Percentiles rank a stretch among this genome's conserved stretches.
These are phyloP conservation scores for Candoia aspera DNA, from an alignment of 2,113 vertebrate genomes.

Conservation along the genomic window DNA sequence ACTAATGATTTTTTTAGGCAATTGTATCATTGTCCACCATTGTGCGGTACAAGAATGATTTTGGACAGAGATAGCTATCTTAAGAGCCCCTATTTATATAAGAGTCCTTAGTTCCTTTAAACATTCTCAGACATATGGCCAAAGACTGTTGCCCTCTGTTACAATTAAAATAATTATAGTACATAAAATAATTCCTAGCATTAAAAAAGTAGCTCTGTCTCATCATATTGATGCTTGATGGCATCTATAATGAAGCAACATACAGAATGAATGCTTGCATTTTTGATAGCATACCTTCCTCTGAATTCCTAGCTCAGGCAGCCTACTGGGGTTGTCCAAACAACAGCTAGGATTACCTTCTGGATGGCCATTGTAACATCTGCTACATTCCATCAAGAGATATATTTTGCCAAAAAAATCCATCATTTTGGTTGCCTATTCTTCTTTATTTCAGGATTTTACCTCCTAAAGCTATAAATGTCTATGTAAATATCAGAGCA, in stretches of 20 bases:
- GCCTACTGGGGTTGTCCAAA: background rate
- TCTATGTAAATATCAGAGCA: conserved; percentile 44
- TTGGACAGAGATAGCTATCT: conserved; percentile 1
- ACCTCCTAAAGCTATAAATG: conserved; percentile 19
- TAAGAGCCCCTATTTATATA: background rate
- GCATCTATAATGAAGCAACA: background rate
- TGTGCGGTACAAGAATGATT: background rate
- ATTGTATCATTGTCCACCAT: background rate
- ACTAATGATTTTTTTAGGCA: no score
- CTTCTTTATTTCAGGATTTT: background rate
- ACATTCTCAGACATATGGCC: conserved; percentile 2
- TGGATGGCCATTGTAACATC: background rate
- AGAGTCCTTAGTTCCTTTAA: accelerated
- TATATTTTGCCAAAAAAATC: background rate
- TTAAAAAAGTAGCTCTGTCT: background rate
- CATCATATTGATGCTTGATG: background rate
- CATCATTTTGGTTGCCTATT: background rate
- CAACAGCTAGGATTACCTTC: conserved; percentile 9
- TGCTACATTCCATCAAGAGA: background rate
- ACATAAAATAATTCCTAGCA: background rate
- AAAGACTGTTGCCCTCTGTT: no score
- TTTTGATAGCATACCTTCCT: background rate
- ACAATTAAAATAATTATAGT: no score
- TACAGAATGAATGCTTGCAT: background rate
- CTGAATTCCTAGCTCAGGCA: background rate